Percentiles rank a stretch among this genome's conserved stretches.
phyloP scores from a whole-genome alignment of 2,113 vertebrate species.

The Sebastes fasciatus region DNA sequence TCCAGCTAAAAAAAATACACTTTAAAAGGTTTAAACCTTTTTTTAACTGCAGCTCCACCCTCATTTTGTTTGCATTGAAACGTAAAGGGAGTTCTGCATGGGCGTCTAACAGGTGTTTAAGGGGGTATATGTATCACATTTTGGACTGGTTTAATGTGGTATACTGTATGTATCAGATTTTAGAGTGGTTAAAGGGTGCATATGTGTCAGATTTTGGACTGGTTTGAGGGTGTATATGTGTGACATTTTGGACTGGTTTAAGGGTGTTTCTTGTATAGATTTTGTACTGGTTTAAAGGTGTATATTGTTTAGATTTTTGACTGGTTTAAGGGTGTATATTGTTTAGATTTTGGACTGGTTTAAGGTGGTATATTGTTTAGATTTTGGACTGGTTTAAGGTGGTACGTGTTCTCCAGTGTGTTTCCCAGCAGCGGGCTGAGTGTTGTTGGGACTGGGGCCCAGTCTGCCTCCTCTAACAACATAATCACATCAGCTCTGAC shows the following conservation, averaged over 20 bases:
- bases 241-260: background rate
- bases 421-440: slow-evolving; percentile 12
- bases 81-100: too few relatives aligned
- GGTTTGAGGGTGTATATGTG: background rate
- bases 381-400: too few relatives aligned
- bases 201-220: background rate
- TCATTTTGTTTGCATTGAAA: too few relatives aligned
- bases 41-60: too few relatives aligned
- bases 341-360: too few relatives aligned
- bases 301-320: background rate
- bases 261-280: too few relatives aligned
- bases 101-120: background rate
- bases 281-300: background rate
- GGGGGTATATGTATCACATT: background rate
- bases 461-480: slow-evolving; percentile 30
- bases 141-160: background rate
- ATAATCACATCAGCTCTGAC: slow-evolving; percentile 21
- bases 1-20: too few relatives aligned
- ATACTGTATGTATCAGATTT: too few relatives aligned
- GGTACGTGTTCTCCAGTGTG: background rate
- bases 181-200: background rate
- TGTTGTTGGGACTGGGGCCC: slow-evolving; percentile 18
- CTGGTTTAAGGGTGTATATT: background rate
- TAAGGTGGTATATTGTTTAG: background rate
- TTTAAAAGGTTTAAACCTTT: too few relatives aligned